A percentile compares a stretch with the other conserved stretches of the same genome.
These are phyloP conservation scores for Marisa cornuarietis DNA, from an alignment of 1,140 invertebrate species.

Conservation along the genomic window DNA sequence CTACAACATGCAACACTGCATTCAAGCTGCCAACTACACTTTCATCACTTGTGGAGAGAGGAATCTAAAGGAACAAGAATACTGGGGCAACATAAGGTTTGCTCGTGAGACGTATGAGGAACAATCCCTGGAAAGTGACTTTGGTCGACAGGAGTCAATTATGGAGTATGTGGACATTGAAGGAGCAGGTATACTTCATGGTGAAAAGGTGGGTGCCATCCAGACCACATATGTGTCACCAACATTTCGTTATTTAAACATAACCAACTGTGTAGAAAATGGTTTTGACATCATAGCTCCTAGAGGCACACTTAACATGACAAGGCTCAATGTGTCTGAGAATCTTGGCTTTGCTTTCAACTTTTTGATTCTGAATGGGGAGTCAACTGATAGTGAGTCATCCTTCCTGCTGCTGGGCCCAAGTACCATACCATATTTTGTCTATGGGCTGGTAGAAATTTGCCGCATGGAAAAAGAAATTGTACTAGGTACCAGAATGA, in stretches of 20 bases:
- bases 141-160: constrained; percentile 54
- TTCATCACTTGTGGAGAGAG: constrained; percentile 91
- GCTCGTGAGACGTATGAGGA: constrained; percentile 88
- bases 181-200: constrained; percentile 94
- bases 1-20: constrained; percentile 60
- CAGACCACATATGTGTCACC: constrained; percentile 87
- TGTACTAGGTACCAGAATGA: constrained; percentile 85
- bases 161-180: constrained; percentile 87
- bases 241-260: constrained; percentile 81
- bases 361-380: constrained; percentile 88
- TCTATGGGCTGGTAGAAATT: constrained; percentile 96
- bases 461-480: constrained; percentile 95
- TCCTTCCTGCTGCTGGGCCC: constrained; percentile 68
- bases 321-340: constrained; percentile 75
- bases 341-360: constrained; percentile 91
- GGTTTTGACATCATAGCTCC: constrained; percentile 93
- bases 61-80: constrained; percentile 78
- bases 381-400: constrained; percentile 87
- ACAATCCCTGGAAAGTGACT: constrained; percentile 63
- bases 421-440: constrained; percentile 88
- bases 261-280: constrained; percentile 86
- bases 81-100: constrained; percentile 97
- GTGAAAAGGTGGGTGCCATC: constrained; percentile 88
- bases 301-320: constrained; percentile 68
- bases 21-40: constrained; percentile 82